Base-by-base conservation (phyloP, 1,140 invertebrate species). In the Dendrolimus punctatus region DNA sequence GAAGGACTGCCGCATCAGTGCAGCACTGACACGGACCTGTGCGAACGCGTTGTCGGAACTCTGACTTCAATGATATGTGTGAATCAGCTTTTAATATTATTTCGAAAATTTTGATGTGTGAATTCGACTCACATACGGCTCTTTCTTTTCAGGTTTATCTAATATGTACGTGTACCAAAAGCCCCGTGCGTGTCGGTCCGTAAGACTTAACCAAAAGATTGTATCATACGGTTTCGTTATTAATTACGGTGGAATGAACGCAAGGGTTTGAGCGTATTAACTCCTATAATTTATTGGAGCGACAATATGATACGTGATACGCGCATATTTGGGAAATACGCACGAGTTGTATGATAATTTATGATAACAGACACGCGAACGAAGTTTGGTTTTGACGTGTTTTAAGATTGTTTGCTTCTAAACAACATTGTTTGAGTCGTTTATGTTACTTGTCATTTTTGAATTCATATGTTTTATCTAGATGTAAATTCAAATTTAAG, bases 221-320 rank as follows among this genome's bases (percentile, higher is more conserved):
- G 51, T 66, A 68, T 68, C 66, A 61, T 60, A 52, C 58, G 53
- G 57, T 57, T 64, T 60, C 53, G 64, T 69, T 73, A 73, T 73
- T 73, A 73, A 73, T 73, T 73, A 69, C 61, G 58, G 54, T 57
- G 55, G 66, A 71, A 62, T 58, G 58, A 49, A 55, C 64, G 59
- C 60, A 69, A 69, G 70, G 67, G 67, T 73, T 73, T 58, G 55
- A 23, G 53, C 62, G 62, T 70, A 67, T 70, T 68, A 68, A 68
- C 58, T 54, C 58, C 58, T 57, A 57, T 69, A 62, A 70, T 66
- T 70, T 70, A 70, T 66, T 48, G 57, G 51, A 44, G 49, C 49
- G 57, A 58, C 56, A 49, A 62, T 44, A 54, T 61, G 53, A 64
- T 67, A 67, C 64, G 62, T 69, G 70, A 61, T 66, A 23, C 62